Evolutionary conservation across 1,140 invertebrate species (phyloP).

Genomic region (Pachyrhynchus sulphureomaculatus): DNA sequence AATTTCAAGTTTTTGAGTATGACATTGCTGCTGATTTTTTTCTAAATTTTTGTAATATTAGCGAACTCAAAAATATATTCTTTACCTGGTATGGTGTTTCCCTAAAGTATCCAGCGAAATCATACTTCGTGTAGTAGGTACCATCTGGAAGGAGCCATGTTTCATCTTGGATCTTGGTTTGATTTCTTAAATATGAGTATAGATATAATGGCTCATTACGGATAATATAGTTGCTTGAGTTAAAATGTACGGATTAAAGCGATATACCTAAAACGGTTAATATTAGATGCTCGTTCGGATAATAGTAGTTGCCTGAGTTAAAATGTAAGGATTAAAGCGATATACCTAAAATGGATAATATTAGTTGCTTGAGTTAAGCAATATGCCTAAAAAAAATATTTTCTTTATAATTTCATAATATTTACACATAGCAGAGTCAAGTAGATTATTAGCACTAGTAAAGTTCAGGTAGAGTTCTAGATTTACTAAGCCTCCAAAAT

Average conservation of each 20-base stretch:
- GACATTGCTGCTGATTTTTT: no score
- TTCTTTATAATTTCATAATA: no score
- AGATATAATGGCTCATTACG: conserved; percentile 4
- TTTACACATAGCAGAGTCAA: no score
- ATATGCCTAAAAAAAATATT: conserved; percentile 11
- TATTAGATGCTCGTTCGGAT: conserved; percentile 2
- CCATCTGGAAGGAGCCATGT: conserved; percentile 17
- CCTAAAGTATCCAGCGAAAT: conserved; percentile 13
- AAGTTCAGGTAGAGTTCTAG: no score
- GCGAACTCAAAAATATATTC: no score
- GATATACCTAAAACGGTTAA: conserved; percentile 4
- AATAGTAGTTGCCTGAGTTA: conserved; percentile 11
- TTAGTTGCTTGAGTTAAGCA: conserved; percentile 15
- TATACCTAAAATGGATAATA: conserved; percentile 4
- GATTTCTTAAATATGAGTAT: conserved; percentile 4
- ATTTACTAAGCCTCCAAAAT: no score
- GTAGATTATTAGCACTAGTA: no score
- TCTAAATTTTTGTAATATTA: no score
- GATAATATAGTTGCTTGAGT: conserved; percentile 8
- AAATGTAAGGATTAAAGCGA: neutral
- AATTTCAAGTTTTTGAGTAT: no score
- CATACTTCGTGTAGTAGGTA: conserved; percentile 20
- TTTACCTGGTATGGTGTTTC: conserved; percentile 16
- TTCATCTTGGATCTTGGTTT: conserved; percentile 20
- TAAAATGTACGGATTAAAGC: neutral